Conservation (phyloP, 2,888 invertebrate species). For the Leucophora obtusa region DNA sequence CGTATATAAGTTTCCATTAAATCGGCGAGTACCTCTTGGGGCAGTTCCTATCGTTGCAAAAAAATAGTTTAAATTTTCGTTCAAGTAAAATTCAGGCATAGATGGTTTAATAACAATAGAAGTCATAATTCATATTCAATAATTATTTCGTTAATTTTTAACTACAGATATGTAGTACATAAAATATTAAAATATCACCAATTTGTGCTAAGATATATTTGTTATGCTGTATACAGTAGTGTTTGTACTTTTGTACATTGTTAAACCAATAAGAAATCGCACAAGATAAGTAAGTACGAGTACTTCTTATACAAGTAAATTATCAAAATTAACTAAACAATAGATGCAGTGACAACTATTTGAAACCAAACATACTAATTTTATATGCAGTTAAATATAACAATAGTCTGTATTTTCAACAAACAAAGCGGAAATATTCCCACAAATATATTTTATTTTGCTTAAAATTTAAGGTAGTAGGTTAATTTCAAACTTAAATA, state of each 20-base stretch:
- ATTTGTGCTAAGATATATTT: too few species aligned
- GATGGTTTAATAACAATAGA: too few species aligned
- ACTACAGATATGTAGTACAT: too few species aligned
- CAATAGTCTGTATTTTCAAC: conserved; percentile 31
- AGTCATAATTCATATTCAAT: too few species aligned
- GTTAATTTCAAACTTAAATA: conserved; percentile 19
- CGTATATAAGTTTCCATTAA: too few species aligned
- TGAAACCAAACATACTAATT: neutral
- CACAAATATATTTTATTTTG: conserved; percentile 47
- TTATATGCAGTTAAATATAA: conserved; percentile 3
- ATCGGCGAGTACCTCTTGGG: too few species aligned
- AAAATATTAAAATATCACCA: too few species aligned
- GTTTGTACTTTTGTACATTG: neutral
- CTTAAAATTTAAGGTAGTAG: conserved; percentile 28
- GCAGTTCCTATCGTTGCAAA: too few species aligned
- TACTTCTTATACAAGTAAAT: neutral
- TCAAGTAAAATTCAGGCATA: too few species aligned
- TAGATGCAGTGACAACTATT: conserved; percentile 34
- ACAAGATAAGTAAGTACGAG: neutral
- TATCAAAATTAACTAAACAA: conserved; percentile 36
- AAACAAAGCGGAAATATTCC: conserved; percentile 41
- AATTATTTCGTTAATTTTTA: too few species aligned
- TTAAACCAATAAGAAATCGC: conserved; percentile 22
- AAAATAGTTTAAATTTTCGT: too few species aligned
- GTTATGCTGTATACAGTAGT: neutral